These are phyloP conservation scores for Macrochelys suwanniensis DNA, from an alignment of 2,797 vertebrate genomes.

Conservation along the genomic window DNA sequence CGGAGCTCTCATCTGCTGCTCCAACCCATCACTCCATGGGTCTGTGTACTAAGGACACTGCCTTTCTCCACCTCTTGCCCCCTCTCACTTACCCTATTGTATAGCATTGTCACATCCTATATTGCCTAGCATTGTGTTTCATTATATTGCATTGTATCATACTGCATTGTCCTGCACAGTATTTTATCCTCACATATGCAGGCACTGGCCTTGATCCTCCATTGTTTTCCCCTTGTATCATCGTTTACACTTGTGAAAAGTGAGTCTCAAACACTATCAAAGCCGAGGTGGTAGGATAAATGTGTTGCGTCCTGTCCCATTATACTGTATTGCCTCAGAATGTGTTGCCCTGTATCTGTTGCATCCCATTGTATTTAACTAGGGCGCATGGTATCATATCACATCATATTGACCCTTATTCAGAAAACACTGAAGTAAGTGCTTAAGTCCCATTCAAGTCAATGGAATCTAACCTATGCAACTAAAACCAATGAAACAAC, in stretches of 20 bases:
- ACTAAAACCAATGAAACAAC: neutral
- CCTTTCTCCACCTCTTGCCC: neutral
- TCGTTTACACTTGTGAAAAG: accelerated
- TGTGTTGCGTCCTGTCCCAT: neutral
- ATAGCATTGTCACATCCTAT: neutral
- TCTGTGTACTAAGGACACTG: neutral
- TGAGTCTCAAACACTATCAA: neutral
- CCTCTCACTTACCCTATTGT: neutral
- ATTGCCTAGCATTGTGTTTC: neutral
- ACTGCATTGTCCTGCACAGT: neutral
- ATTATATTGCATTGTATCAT: neutral
- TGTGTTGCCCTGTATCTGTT: neutral
- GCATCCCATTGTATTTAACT: neutral
- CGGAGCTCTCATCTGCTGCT: neutral
- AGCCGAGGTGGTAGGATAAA: neutral
- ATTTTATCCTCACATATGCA: neutral
- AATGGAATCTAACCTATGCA: neutral
- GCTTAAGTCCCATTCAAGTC: neutral
- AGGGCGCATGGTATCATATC: neutral
- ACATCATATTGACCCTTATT: neutral
- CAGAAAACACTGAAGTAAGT: neutral
- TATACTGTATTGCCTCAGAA: neutral
- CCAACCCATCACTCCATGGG: neutral
- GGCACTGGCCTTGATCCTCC: neutral
- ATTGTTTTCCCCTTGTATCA: neutral